These are phyloP conservation scores for Eristalis intricaria DNA, from an alignment of 2,888 invertebrate genomes.

Conservation along the genomic window DNA sequence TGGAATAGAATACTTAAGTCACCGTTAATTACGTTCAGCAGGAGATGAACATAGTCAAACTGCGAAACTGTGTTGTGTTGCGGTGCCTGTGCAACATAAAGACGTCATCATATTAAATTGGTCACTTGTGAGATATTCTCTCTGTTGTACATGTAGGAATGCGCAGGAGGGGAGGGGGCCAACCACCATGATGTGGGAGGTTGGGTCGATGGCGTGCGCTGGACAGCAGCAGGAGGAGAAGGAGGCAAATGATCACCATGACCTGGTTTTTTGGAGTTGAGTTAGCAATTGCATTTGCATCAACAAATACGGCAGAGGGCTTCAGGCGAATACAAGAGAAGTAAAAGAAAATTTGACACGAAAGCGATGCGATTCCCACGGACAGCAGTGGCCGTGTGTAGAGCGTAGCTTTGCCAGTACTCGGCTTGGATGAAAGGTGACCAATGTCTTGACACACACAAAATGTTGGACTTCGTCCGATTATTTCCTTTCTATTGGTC, in stretches of 20 bases:
- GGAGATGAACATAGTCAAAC: background rate
- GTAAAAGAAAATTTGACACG: background rate
- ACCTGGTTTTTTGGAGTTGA: slow-evolving; percentile 9
- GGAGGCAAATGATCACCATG: slow-evolving; percentile 1
- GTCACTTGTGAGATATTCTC: background rate
- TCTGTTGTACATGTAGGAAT: background rate
- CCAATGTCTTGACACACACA: no score
- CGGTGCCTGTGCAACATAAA: background rate
- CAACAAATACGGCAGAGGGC: background rate
- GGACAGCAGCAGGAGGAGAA: background rate
- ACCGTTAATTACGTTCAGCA: slow-evolving; percentile 21
- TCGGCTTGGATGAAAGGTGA: background rate
- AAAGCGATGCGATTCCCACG: background rate
- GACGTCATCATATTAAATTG: background rate
- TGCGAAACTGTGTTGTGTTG: background rate
- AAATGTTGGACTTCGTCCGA: no score
- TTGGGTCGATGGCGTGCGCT: background rate
- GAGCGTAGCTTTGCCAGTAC: no score
- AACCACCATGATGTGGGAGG: background rate
- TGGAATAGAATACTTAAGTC: slow-evolving; percentile 13
- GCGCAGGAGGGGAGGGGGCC: background rate
- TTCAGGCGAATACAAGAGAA: background rate
- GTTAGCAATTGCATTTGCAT: slow-evolving; percentile 1
- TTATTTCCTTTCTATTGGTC: no score
- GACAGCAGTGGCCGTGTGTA: background rate